Evolutionary conservation across 2,888 invertebrate species (phyloP), one percentile per base, ranked within the genome.

Genomic region (Prenolepis imparis): DNA sequence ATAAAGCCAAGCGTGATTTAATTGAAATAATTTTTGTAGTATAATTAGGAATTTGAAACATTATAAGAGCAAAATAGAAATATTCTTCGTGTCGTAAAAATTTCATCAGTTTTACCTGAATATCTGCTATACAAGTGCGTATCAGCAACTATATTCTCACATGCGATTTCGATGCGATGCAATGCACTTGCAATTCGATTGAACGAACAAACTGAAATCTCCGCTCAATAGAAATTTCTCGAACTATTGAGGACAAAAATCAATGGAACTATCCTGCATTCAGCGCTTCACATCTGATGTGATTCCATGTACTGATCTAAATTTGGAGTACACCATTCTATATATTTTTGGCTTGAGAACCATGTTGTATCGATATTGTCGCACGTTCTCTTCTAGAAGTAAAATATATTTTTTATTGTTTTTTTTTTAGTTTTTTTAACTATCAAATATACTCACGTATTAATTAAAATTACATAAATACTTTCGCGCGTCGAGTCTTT

Each of bases 241-340:
- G 11, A 67, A 57, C 28, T 59, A 52, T n/a, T n/a, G 24, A 66
- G 6, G 52, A 12, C 8, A 8, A 55, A 39, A 28, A 48, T 8
- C 18, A 11, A 66, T n/a, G 41, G 18, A 66, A 44, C 8, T 44
- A n/a, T n/a, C 15, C 15, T 44, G 63, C 86, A 78, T 75, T 70
- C 82, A 84, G 74, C 39, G 61, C 12, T 64, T 39, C 12, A 24
- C 41, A 11, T 21, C 21, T 5, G 21, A 5, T 57, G n/a, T 57
- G 21, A 57, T 57, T 57, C 88, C 84, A 86, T 86, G 88, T 70
- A 93, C 93, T 92, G 93, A 93, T 93, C 93, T 93, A 93, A 93
- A 93, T 92, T 92, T 93, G 91, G 91, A 91, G 72, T 72, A 87
- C 85, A 88, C 87, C 89, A 89, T 89, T 89, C 91, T 93, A 93